Base-by-base conservation (phyloP, 1,140 invertebrate genomes). In the Anastrepha obliqua region DNA sequence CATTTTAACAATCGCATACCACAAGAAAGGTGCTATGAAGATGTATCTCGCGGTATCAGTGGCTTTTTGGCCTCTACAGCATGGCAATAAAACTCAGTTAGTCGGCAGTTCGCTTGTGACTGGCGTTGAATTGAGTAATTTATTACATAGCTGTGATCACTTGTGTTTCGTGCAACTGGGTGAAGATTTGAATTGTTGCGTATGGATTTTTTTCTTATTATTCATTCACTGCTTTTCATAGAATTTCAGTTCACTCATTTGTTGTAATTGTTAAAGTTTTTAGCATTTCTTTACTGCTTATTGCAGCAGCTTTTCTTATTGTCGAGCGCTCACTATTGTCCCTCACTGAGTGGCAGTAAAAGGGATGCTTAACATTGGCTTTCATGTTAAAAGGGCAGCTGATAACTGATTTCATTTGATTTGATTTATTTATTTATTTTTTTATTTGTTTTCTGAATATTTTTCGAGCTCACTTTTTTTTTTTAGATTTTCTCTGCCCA, bases 121-220 rank as follows among this genome's bases (percentile, higher is more conserved):
- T 47, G 70, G 42, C 42, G 42, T 81, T 81, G 74, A 81, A 81
- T 81, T 81, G 74, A 81, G 74, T 58, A 81, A 81, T 81, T 81
- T 81, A 81, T 81, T 81, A 29, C 29, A 29, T 29, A 20, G 74
- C 74, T 58, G 74, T 81, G 74, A 47, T 81, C 74, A 81, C 74
- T 81, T 81, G 74, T 29, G 15, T 55, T 11, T 44, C 44, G n/a
- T 15, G n/a, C 74, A 81, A 81, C 8, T 55, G 47, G 15, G 17
- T n/a, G 47, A 20, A 74, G 44, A 51, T 74, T 51, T 20, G 70
- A 17, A 51, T 51, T 74, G 70, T 47, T 51, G 0, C 44, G 6
- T 29, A 29, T 55, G 51, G 11, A 55, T 55, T 55, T 55, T 8
- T 8, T 55, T 55, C n/a, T 81, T n/a, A 2, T 7, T 15, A 15